These are phyloP conservation scores for Plotosus lineatus DNA, from an alignment of 2,113 vertebrate species.

Conservation along the genomic window DNA sequence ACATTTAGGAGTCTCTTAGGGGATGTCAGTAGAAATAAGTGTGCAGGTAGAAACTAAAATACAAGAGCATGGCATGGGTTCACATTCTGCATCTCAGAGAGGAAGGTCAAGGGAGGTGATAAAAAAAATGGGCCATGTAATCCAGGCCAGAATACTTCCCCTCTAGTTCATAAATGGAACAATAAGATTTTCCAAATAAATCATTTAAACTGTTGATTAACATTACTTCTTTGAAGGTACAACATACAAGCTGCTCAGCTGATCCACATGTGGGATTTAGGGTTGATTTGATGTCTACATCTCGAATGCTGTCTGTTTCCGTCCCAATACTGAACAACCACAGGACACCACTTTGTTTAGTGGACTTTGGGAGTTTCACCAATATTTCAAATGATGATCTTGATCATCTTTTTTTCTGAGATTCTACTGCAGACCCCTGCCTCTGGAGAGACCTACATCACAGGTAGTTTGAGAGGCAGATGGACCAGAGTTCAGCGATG, in stretches of 20 bases:
- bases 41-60: too few species aligned
- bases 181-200: too few species aligned
- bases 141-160: too few species aligned
- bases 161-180: too few species aligned
- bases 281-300: conserved; percentile 38
- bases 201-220: too few species aligned
- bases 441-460: conserved; percentile 23
- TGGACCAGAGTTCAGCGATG: conserved; percentile 2
- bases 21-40: too few species aligned
- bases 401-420: conserved; percentile 16
- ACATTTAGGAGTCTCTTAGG: too few species aligned
- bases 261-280: conserved; percentile 18
- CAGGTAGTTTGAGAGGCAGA: conserved; percentile 33
- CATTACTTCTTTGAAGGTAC: conserved; percentile 8
- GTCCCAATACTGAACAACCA: conserved; percentile 37
- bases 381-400: neutral
- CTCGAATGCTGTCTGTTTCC: conserved; percentile 16
- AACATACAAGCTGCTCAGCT: conserved; percentile 2
- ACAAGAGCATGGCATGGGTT: neutral
- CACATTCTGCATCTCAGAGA: neutral
- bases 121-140: too few species aligned
- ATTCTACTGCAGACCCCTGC: conserved; percentile 18
- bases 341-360: neutral
- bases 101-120: neutral
- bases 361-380: too few species aligned